A percentile compares a stretch with the other conserved stretches of the same genome.
phyloP scores from a whole-genome alignment of 2,888 invertebrate genomes.

The Orthonychiurus folsomi region DNA sequence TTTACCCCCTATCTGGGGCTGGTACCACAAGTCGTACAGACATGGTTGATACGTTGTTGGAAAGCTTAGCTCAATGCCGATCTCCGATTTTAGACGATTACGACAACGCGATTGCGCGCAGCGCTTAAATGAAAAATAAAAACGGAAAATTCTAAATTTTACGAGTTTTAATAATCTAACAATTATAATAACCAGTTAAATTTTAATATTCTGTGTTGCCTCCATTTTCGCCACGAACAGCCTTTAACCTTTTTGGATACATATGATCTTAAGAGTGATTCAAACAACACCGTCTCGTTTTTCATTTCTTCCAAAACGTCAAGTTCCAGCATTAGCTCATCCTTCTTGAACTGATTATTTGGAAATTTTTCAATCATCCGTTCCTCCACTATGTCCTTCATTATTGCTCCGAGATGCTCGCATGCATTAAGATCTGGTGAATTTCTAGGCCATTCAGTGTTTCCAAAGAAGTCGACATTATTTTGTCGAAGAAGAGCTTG shows the following conservation, averaged over 20 bases:
- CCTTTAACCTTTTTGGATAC: conserved; percentile 9
- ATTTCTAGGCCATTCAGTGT: conserved; percentile 10
- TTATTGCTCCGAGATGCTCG: conserved; percentile 7
- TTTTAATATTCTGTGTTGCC: conserved; percentile 13
- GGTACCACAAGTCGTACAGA: too few species aligned
- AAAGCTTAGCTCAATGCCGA: too few species aligned
- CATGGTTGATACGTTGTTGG: too few species aligned
- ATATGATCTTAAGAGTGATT: conserved; percentile 4
- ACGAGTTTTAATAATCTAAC: too few species aligned
- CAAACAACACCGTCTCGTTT: conserved; percentile 6
- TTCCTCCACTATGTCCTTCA: conserved; percentile 9
- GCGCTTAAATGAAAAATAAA: too few species aligned
- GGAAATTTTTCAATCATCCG: conserved; percentile 4
- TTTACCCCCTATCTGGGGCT: too few species aligned
- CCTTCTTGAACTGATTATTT: background rate
- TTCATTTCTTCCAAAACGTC: conserved; percentile 9
- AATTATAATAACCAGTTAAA: too few species aligned
- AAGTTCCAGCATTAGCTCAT: conserved; percentile 3
- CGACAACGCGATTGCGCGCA: too few species aligned
- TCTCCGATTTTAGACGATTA: too few species aligned
- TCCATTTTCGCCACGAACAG: conserved; percentile 8
- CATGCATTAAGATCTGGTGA: conserved; percentile 10
- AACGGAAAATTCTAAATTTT: too few species aligned
- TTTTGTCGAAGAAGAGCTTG: conserved; percentile 4
- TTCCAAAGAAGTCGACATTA: conserved; percentile 11